phyloP scores from a whole-genome alignment of 2,113 vertebrate genomes.

The Muntiacus reevesi region DNA sequence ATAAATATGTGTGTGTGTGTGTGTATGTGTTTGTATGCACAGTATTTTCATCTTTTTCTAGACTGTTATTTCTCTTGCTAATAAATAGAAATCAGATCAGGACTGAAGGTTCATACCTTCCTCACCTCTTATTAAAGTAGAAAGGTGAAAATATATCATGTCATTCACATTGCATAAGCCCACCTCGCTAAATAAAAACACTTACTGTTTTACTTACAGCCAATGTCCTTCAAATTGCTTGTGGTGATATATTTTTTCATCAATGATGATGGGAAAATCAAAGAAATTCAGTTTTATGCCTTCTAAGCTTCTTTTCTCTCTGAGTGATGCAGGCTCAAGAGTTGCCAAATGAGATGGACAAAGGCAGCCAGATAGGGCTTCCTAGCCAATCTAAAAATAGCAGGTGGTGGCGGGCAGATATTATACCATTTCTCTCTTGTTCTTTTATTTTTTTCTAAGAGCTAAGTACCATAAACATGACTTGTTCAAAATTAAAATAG shows the following conservation, averaged over 20 bases:
- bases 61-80: conserved; percentile 25
- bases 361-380: conserved; percentile 57
- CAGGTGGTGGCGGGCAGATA: conserved; percentile 12
- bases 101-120: neutral
- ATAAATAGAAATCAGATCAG: conserved; percentile 25
- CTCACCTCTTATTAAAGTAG: neutral
- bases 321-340: conserved; percentile 57
- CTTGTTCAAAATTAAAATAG: conserved; percentile 24
- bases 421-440: neutral
- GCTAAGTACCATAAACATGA: neutral
- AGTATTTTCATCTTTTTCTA: neutral
- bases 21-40: neutral
- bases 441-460: neutral
- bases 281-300: conserved; percentile 46
- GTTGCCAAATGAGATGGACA: conserved; percentile 64
- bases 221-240: neutral
- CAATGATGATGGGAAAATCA: conserved; percentile 30
- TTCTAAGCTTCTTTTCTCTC: conserved; percentile 42
- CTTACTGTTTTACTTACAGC: conserved; percentile 50
- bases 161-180: neutral
- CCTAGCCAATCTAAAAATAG: conserved; percentile 67
- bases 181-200: conserved; percentile 8
- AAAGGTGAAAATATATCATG: neutral
- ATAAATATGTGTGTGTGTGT: neutral
- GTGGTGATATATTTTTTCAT: neutral